Percentiles rank a stretch among this genome's conserved stretches.
These are phyloP conservation scores for Beris chalybata DNA, from an alignment of 2,888 invertebrate genomes.

Conservation along the genomic window DNA sequence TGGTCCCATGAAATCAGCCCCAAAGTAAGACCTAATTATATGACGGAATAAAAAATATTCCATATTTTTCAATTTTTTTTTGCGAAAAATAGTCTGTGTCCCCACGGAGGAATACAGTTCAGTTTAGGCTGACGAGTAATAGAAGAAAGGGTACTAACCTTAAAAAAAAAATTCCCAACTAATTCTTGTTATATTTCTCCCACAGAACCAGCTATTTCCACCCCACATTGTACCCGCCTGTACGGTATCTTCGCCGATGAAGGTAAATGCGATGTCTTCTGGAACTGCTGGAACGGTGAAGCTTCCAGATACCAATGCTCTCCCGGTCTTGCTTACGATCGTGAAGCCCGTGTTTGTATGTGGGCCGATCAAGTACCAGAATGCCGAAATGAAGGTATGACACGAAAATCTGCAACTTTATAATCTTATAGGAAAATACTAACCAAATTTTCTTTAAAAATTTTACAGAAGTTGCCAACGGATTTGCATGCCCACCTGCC, in stretches of 20 bases:
- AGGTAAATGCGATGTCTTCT: slow-evolving; percentile 88
- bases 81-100: no score
- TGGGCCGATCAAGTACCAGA: slow-evolving; percentile 95
- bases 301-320: slow-evolving; percentile 93
- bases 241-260: slow-evolving; percentile 93
- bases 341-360: slow-evolving; percentile 91
- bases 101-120: no score
- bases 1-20: no score
- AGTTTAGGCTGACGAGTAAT: no score
- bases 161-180: background rate
- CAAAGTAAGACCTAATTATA: no score
- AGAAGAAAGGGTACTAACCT: no score
- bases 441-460: slow-evolving; percentile 10
- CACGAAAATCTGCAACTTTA: background rate
- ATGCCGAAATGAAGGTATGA: slow-evolving; percentile 82
- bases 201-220: slow-evolving; percentile 79
- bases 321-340: slow-evolving; percentile 91
- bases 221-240: slow-evolving; percentile 81
- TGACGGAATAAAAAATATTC: no score
- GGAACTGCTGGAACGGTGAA: slow-evolving; percentile 97
- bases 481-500: slow-evolving; percentile 82
- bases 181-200: slow-evolving; percentile 16
- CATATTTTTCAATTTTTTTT: no score
- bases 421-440: background rate
- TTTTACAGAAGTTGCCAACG: slow-evolving; percentile 82